Evolutionary conservation across 2,113 vertebrate species (phyloP), one percentile per base, ranked within the genome.

Genomic region (Antechinus stuartii): DNA sequence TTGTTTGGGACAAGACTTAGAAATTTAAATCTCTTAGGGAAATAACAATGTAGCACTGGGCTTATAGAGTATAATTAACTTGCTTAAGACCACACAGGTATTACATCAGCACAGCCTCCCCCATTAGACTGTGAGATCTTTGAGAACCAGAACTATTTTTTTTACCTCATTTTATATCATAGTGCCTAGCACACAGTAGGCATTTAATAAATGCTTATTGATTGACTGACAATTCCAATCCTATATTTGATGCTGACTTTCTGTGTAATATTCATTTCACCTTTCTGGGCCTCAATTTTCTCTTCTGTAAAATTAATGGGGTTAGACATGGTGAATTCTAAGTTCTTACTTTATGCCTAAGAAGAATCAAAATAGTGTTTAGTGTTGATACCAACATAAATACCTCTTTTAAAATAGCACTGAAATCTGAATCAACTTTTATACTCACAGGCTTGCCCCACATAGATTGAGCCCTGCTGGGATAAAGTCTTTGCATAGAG

Each of bases 381-480:
- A 97, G 97, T 22, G 94, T 97, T 94, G 61, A 90, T 68, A 90
- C 93, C 26, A 92, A 94, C 93, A 95, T 61, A 97, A 97, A 96
- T n/a, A 91, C 91, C 94, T 92, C 56, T 97, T 98, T 98, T 97
- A 97, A 93, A 91, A 27, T 56, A 47, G 95, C 93, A 97, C 94
- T 90, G 96, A 98, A 97, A 97, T 92, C 91, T 24, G 90, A 96
- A 97, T 98, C 96, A 96, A 96, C 96, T 96, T 97, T 96, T 96
- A 91, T 2, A 52, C 96, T 97, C 96, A 97, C 2, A 2, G n/a
- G 16, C 96, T 97, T 97, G 97, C 94, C 96, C 97, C 56, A 90
- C 8, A 68, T n/a, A 98, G 98, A 97, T 26, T 50, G 96, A 97
- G 95, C 97, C 98, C 98, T 97, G 98, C 98, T 98, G 98, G 96